Base-by-base conservation (phyloP, 2,797 vertebrate genomes). In the Chelonia mydas region DNA sequence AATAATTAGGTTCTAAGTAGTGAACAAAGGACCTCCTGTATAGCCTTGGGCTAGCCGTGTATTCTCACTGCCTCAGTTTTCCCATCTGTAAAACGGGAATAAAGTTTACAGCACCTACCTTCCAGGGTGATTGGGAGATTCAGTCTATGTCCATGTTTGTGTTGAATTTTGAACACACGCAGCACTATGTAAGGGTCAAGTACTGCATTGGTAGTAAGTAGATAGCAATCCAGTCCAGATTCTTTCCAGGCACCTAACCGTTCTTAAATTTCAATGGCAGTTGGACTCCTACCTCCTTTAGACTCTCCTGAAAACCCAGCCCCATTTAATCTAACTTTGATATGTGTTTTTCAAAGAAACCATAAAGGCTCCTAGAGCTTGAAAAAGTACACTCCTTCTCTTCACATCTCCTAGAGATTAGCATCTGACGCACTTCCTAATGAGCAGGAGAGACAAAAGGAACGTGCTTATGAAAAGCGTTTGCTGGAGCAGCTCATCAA, bases 1-100 rank as follows among this genome's bases (percentile, higher is more conserved):
- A 97, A 97, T 72, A 72, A 72, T 96, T 97, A 97, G 47, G 96
- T 91, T 93, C 94, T 94, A 94, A 97, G 94, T 81, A 83, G 88
- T 95, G 95, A 97, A 96, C 92, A 89, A 94, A 89, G 54, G 92
- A 91, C 92, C 86, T 57, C 65, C 55, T 2, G 0, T 11, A 28
- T 92, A 81, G 94, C 96, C 94, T 94, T 91, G 37, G 92, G 96
- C 95, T 96, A 96, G 90, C 76, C 81, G 91, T 92, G 95, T 89
- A 84, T 55, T 84, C 83, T 96, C 89, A 9, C 54, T 93, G 94
- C 94, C 96, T 95, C 95, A 94, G 95, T 93, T 97, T 96, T 89
- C 95, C 92, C 84, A 84, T 87, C 82, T 65, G 11, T 3, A 90
- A 27, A 31, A 89, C 28, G 15, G 25, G 45, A 15, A 86, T 49